Evolutionary conservation across 92 coral and sea anemone species (phyloP).

Genomic region (Virgularia gustaviana): DNA sequence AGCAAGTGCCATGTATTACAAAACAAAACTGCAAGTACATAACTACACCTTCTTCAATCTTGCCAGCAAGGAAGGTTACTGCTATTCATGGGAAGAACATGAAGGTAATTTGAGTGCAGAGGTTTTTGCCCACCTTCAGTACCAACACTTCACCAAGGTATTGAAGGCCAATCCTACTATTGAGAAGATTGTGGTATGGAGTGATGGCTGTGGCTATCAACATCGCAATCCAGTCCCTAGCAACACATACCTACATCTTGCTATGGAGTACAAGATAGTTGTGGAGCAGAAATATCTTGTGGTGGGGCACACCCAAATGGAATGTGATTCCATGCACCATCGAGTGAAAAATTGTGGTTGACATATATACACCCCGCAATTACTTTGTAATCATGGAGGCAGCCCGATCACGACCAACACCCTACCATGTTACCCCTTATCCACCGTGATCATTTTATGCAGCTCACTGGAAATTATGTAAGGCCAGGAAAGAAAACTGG

Average conservation of each 20-base stretch:
- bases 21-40: not conserved
- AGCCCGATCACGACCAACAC: not conserved
- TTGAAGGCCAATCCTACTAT: not conserved
- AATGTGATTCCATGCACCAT: slow-evolving; percentile 26
- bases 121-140: slow-evolving; percentile 1
- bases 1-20: slow-evolving; percentile 22
- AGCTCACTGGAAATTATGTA: slow-evolving; percentile 14
- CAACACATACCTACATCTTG: not conserved
- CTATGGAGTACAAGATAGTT: not conserved
- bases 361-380: too few species aligned
- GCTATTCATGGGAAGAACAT: slow-evolving; percentile 2
- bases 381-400: not conserved
- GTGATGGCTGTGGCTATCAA: slow-evolving; percentile 29
- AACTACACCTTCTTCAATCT: slow-evolving; percentile 1
- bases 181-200: not conserved
- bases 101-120: slow-evolving; percentile 15
- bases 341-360: too few species aligned
- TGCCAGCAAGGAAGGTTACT: not conserved
- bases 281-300: slow-evolving; percentile 15
- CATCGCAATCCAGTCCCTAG: not conserved
- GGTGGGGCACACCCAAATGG: slow-evolving; percentile 33
- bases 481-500: not conserved
- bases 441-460: too few species aligned
- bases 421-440: not conserved
- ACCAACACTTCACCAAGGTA: not conserved